These are phyloP conservation scores for Atrichornis clamosus DNA, from an alignment of 2,113 vertebrate species.

Conservation along the genomic window DNA sequence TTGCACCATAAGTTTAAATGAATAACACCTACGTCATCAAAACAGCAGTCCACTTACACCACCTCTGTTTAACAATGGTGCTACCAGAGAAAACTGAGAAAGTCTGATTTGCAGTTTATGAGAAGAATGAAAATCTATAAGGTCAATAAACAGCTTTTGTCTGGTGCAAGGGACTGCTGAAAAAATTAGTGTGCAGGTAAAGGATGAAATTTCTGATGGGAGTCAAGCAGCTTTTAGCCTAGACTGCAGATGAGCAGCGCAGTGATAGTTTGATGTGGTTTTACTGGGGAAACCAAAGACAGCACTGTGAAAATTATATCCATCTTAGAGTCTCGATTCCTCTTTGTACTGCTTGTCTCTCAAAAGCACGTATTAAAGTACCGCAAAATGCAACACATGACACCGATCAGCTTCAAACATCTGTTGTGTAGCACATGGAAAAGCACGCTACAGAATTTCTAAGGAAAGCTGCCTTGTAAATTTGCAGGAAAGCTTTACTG, in stretches of 20 bases:
- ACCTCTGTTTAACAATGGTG: not conserved
- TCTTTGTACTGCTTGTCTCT: slow-evolving; percentile 21
- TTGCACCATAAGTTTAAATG: not conserved
- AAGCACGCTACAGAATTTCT: slow-evolving; percentile 53
- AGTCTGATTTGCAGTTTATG: not conserved
- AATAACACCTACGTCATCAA: not conserved
- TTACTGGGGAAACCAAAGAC: not conserved
- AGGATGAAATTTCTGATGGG: not conserved
- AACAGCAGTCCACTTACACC: not conserved
- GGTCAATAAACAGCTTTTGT: not conserved
- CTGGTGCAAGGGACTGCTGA: not conserved
- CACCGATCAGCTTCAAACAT: slow-evolving; percentile 66
- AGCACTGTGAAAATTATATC: not conserved
- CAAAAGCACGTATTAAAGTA: slow-evolving; percentile 44
- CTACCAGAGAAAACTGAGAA: not conserved
- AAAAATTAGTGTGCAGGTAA: not conserved
- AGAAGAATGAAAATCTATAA: not conserved
- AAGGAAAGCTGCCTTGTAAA: slow-evolving; percentile 59
- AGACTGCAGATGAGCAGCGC: not conserved
- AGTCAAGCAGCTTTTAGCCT: not conserved
- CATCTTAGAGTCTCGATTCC: not conserved
- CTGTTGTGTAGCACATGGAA: slow-evolving; percentile 65
- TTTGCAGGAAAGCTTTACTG: slow-evolving; percentile 15
- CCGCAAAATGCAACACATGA: slow-evolving; percentile 44
- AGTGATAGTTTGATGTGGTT: not conserved